A percentile compares a stretch with the other conserved stretches of the same genome.
phyloP scores from a whole-genome alignment of 64 coral and sea anemone species.

The Acropora tenuis region DNA sequence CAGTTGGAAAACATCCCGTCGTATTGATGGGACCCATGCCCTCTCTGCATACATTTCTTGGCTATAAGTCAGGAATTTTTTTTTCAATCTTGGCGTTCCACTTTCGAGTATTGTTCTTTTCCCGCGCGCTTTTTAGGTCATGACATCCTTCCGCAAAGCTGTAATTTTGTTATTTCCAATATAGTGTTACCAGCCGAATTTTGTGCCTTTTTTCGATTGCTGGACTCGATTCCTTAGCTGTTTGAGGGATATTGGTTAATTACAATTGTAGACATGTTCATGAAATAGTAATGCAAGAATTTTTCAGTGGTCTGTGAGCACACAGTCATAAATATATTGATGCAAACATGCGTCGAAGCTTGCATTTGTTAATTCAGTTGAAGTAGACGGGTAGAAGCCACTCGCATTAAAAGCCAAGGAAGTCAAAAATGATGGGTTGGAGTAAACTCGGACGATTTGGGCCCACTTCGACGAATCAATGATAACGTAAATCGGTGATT shows the following conservation, averaged over 20 bases:
- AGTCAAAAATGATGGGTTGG: conserved; percentile 26
- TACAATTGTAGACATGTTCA: conserved; percentile 75
- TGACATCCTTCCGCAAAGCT: neutral
- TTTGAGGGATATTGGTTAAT: conserved; percentile 54
- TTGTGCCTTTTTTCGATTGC: neutral
- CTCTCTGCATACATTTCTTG: conserved; percentile 36
- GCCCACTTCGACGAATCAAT: conserved; percentile 24
- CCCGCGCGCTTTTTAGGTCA: neutral
- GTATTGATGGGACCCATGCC: conserved; percentile 16
- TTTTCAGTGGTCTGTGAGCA: conserved; percentile 71
- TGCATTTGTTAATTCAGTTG: conserved; percentile 92
- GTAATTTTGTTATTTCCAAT: conserved; percentile 23
- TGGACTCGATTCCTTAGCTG: conserved; percentile 28
- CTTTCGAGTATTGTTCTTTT: conserved; percentile 18
- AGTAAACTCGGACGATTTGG: neutral
- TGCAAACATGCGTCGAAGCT: conserved; percentile 75
- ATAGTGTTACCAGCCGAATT: neutral
- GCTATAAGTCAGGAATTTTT: conserved; percentile 15
- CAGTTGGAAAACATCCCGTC: conserved; percentile 50
- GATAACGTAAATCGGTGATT: conserved; percentile 24
- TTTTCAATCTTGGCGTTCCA: conserved; percentile 18
- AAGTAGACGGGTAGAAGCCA: conserved; percentile 18
- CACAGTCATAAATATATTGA: conserved; percentile 93
- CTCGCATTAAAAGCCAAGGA: conserved; percentile 3
- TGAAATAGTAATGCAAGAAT: conserved; percentile 90